A percentile compares a stretch with the other conserved stretches of the same genome.
These are phyloP conservation scores for Cheirogaleus medius DNA, from an alignment of 2,113 vertebrate species.

Conservation along the genomic window DNA sequence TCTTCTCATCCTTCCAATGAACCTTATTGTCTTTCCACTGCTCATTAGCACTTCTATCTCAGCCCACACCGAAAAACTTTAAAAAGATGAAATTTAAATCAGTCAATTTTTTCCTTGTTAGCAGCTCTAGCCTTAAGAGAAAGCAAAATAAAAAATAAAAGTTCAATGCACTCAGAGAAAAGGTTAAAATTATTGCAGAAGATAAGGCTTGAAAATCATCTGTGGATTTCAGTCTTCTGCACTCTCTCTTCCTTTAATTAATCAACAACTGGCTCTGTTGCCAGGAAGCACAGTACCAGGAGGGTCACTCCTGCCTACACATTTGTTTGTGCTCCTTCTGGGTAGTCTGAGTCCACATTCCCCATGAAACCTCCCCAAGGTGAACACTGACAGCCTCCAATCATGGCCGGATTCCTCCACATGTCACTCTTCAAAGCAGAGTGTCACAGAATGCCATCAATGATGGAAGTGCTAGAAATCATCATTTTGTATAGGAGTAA, in stretches of 20 bases:
- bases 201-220: not conserved
- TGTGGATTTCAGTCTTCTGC: not conserved
- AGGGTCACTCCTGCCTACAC: not conserved
- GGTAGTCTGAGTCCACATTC: not conserved
- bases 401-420: not conserved
- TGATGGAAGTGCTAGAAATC: not conserved
- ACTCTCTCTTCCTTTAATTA: not conserved
- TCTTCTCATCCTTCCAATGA: not conserved
- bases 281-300: not conserved
- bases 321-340: not conserved
- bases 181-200: slow-evolving; percentile 36
- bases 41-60: slow-evolving; percentile 53
- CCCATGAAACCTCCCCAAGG: not conserved
- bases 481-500: not conserved
- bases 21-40: slow-evolving; percentile 6
- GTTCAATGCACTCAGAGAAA: not conserved
- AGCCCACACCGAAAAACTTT: slow-evolving; percentile 27
- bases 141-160: not conserved
- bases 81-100: slow-evolving; percentile 49
- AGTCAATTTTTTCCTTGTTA: slow-evolving; percentile 45
- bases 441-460: not conserved
- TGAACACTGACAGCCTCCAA: not conserved
- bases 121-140: slow-evolving; percentile 20
- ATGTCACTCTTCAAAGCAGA: not conserved
- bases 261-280: not conserved